Conservation (phyloP, 2,888 invertebrate genomes). For the Tanytarsus gracilentus region DNA sequence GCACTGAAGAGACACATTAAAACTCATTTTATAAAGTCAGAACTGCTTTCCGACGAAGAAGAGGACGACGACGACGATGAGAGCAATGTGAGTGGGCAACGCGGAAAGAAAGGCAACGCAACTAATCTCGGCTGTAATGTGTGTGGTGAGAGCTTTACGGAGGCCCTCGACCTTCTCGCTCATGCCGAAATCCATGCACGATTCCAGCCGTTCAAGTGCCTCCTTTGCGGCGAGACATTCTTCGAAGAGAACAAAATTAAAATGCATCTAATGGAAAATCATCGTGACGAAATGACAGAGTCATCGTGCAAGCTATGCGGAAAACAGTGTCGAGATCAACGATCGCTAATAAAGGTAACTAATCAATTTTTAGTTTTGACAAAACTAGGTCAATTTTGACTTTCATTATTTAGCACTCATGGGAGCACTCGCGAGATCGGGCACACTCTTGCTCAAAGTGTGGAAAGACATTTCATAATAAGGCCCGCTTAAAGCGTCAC, state of each 20-base stretch:
- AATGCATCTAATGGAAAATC: conserved; percentile 52
- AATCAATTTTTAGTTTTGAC: no score
- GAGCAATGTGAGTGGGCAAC: no score
- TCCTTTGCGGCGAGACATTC: conserved; percentile 56
- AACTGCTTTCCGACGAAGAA: conserved; percentile 17
- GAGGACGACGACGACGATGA: conserved; percentile 23
- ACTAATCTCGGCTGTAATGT: conserved; percentile 61
- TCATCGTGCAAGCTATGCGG: conserved; percentile 59
- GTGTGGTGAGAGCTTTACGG: conserved; percentile 68
- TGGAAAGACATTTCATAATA: conserved; percentile 61
- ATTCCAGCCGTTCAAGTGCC: conserved; percentile 49
- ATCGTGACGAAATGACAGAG: conserved; percentile 52
- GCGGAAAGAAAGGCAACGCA: conserved; percentile 36
- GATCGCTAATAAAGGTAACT: conserved; percentile 55
- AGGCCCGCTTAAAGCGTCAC: conserved; percentile 55
- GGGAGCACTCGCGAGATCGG: conserved; percentile 58
- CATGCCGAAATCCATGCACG: conserved; percentile 71
- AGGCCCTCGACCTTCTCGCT: conserved; percentile 65
- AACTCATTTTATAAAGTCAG: conserved; percentile 36
- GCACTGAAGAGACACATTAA: conserved; percentile 61
- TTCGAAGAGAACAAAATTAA: conserved; percentile 54
- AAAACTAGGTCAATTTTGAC: no score
- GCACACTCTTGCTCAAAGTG: conserved; percentile 57
- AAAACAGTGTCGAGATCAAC: conserved; percentile 57
- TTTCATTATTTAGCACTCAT: conserved; percentile 60